A percentile compares a stretch with the other conserved stretches of the same genome.
phyloP scores from a whole-genome alignment of 1,140 invertebrate genomes.

The Sipha flava region DNA sequence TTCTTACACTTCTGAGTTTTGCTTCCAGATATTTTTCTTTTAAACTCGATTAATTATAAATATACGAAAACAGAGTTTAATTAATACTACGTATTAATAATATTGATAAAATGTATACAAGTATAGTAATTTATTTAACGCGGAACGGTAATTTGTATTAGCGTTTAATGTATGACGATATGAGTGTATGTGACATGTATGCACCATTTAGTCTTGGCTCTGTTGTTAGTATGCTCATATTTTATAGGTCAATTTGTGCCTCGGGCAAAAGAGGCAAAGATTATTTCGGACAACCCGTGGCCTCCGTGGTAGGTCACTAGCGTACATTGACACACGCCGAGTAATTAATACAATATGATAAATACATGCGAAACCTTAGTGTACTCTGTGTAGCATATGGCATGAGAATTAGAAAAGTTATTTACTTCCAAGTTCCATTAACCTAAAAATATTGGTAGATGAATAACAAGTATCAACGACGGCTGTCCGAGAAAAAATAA shows the following conservation, averaged over 20 bases:
- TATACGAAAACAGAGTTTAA: too few species aligned
- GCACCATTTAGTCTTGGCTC: background rate
- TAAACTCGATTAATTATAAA: too few species aligned
- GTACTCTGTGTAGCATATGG: background rate
- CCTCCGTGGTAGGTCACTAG: constrained; percentile 4
- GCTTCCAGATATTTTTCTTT: too few species aligned
- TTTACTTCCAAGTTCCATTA: background rate
- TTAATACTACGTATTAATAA: too few species aligned
- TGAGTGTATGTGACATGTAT: background rate
- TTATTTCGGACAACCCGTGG: constrained; percentile 4
- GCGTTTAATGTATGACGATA: background rate
- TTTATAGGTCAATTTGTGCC: constrained; percentile 6
- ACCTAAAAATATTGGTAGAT: background rate
- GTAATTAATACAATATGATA: constrained; percentile 18
- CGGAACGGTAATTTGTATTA: background rate
- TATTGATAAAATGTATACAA: too few species aligned
- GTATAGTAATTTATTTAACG: too few species aligned
- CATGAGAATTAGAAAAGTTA: background rate
- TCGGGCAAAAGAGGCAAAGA: background rate
- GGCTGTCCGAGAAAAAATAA: too few species aligned
- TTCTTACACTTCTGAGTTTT: too few species aligned
- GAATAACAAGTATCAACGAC: too few species aligned
- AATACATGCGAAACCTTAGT: background rate
- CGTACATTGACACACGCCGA: constrained; percentile 24
- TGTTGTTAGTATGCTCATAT: background rate